Base-by-base conservation (phyloP, 1,140 invertebrate species). In the Lethocerus indicus region DNA sequence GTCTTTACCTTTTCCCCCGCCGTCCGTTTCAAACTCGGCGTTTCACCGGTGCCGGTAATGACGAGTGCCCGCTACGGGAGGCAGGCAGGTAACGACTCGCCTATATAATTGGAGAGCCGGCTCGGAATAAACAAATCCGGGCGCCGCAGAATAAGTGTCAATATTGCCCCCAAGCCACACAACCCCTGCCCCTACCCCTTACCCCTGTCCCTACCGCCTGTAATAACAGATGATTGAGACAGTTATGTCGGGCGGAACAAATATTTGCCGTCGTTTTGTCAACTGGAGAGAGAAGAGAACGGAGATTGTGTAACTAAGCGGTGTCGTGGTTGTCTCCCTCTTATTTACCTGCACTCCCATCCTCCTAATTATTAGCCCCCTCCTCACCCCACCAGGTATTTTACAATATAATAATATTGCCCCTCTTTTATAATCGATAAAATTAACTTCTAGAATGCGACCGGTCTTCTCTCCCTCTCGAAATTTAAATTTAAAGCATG, bases 221-320 rank as follows among this genome's bases (percentile, higher is more conserved):
- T 44, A 44, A 44, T 44, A 44, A 44, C 42, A 44, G 42, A 44
- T 44, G 42, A 44, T 44, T 44, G 42, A 44, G 42, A 44, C 42
- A 28, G 42, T 44, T 44, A 44, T 44, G 42, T 16, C 42, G 42
- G 29, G 23, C 25, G 42, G 42, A 23, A 16, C 42, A 44, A 44
- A 44, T 44, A 44, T 44, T 44, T 44, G 42, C 23, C n/a, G 26
- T 44, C n/a, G 42, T 25, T 44, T 28, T 44, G 42, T 44, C 42
- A 44, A 44, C 42, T 44, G 24, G 25, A 27, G 24, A 44, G 42
- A 20, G 27, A 25, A 16, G n/a, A n/a, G n/a, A n/a, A n/a, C 42
- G 42, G 16, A 28, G 42, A 44, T 44, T 44, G 42, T 44, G 42
- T 44, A 44, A 44, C n/a, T 14, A 44, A 28, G 42, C 23, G 42